Percentiles rank a stretch among this genome's conserved stretches.
Conservation (phyloP, 2,888 invertebrate species). For the Acleris sparsana region DNA sequence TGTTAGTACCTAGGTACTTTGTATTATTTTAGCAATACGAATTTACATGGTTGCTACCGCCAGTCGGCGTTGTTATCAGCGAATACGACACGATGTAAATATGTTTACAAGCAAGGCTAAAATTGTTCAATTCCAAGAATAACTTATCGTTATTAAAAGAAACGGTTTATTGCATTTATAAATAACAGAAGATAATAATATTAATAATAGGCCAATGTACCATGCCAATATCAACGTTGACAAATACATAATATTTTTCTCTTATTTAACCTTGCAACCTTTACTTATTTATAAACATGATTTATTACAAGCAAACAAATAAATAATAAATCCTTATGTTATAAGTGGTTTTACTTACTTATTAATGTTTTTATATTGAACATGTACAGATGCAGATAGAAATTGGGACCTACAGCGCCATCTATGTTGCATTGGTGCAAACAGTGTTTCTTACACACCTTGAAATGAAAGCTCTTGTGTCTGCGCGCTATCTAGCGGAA, state of each 20-base stretch:
- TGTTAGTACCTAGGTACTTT: no score
- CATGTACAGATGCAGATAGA: no score
- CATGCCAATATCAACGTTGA: neutral
- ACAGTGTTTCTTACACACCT: slow-evolving; percentile 1
- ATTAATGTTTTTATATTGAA: no score
- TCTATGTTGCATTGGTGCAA: slow-evolving; percentile 45
- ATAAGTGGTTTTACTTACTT: no score
- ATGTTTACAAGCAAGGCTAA: neutral
- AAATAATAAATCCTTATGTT: no score
- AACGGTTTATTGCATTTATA: neutral
- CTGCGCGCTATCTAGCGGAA: slow-evolving; percentile 55
- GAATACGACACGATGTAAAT: neutral
- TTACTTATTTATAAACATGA: no score
- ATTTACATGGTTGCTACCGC: no score
- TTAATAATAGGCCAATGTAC: neutral
- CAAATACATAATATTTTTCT: no score
- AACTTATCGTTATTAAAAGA: slow-evolving; percentile 10
- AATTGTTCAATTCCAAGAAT: slow-evolving; percentile 9
- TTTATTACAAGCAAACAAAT: no score
- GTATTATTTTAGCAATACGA: no score
- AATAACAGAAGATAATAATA: slow-evolving; percentile 1
- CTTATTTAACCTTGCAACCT: no score
- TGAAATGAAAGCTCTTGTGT: slow-evolving; percentile 36
- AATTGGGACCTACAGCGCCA: slow-evolving; percentile 55
- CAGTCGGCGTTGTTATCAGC: no score